Conservation (phyloP, 1,140 invertebrate species). For the Linepithema humile region DNA sequence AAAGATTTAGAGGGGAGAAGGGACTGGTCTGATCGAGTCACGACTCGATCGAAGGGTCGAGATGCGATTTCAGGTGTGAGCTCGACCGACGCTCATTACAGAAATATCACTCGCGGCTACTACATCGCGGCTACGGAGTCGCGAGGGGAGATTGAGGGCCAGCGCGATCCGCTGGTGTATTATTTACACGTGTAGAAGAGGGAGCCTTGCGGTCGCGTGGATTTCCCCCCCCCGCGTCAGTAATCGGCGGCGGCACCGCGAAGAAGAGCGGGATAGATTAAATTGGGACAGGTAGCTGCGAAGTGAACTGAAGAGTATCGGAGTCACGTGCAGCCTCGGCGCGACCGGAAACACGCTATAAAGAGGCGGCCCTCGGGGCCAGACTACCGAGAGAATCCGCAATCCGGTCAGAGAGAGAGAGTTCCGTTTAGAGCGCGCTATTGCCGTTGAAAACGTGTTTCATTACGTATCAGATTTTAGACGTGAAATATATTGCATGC, state of each 20-base stretch:
- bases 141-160: conserved; percentile 57
- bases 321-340: conserved; percentile 76
- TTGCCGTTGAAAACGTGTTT: not conserved
- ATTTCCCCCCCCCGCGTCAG: not conserved
- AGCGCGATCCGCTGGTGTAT: conserved; percentile 73
- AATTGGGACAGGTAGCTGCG: conserved; percentile 80
- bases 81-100: conserved; percentile 64
- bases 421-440: not conserved
- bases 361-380: conserved; percentile 53
- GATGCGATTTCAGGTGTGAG: conserved; percentile 72
- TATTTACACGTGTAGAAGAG: conserved; percentile 80
- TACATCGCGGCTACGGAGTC: conserved; percentile 62
- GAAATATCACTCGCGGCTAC: conserved; percentile 55
- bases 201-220: conserved; percentile 71
- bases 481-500: not conserved
- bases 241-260: conserved; percentile 61
- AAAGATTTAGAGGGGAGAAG: not conserved
- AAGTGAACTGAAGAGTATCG: conserved; percentile 77
- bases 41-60: conserved; percentile 44
- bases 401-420: conserved; percentile 16
- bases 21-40: conserved; percentile 63
- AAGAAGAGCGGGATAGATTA: conserved; percentile 70
- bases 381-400: conserved; percentile 35
- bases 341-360: conserved; percentile 78
- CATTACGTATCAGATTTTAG: not conserved